Percentiles rank a stretch among this genome's conserved stretches.
phyloP scores from a whole-genome alignment of 2,888 invertebrate genomes.

The Meloe dianella region DNA sequence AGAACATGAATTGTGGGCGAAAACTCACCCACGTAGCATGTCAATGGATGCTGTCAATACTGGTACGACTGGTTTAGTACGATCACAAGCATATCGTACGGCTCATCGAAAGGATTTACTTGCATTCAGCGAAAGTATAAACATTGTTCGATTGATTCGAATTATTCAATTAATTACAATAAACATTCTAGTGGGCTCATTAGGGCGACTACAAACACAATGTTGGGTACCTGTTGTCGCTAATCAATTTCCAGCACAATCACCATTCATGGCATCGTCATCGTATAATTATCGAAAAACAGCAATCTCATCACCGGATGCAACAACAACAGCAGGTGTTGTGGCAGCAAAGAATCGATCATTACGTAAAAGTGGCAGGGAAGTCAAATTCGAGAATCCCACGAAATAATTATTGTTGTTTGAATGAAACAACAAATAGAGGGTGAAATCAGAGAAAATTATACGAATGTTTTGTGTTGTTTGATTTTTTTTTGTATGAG shows the following conservation, averaged over 20 bases:
- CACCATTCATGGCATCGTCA: slow-evolving; percentile 64
- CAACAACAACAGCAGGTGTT: background rate
- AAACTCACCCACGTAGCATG: slow-evolving; percentile 70
- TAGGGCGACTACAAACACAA: slow-evolving; percentile 62
- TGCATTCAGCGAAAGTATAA: slow-evolving; percentile 19
- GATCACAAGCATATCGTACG: slow-evolving; percentile 69
- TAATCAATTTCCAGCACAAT: slow-evolving; percentile 73
- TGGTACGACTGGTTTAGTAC: slow-evolving; percentile 74
- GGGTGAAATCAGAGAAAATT: background rate
- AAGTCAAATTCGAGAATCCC: slow-evolving; percentile 45
- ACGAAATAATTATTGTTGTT: slow-evolving; percentile 20
- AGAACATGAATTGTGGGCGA: slow-evolving; percentile 56
- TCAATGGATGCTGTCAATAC: slow-evolving; percentile 82
- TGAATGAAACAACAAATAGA: background rate
- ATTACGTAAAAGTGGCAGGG: slow-evolving; percentile 38
- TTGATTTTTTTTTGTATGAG: background rate
- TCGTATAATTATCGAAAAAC: slow-evolving; percentile 37
- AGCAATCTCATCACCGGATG: background rate
- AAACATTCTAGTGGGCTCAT: slow-evolving; percentile 55
- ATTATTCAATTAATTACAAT: background rate
- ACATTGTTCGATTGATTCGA: background rate
- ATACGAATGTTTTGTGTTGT: slow-evolving; percentile 5
- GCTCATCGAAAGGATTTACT: slow-evolving; percentile 58
- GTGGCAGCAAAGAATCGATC: slow-evolving; percentile 42
- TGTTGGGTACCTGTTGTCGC: slow-evolving; percentile 75